Percentiles rank a stretch among this genome's conserved stretches.
These are phyloP conservation scores for Mormyrus proboscirostris DNA, from an alignment of 2,797 vertebrate genomes.

Conservation along the genomic window DNA sequence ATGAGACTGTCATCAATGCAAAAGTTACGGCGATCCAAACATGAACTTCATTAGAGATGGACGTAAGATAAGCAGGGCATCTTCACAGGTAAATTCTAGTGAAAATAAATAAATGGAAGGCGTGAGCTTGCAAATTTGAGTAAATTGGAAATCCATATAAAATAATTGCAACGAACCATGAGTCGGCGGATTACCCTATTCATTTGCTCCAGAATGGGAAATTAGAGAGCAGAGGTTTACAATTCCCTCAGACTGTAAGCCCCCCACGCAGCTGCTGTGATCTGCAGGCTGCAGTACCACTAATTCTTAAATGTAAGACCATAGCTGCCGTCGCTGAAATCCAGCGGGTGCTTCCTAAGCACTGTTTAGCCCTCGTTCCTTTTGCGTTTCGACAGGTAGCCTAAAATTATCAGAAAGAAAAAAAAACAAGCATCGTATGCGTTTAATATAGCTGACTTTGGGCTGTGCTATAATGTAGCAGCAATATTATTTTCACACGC, in stretches of 20 bases:
- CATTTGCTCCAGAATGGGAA: background rate
- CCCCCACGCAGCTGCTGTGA: background rate
- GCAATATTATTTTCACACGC: background rate
- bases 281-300: background rate
- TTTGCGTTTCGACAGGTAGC: background rate
- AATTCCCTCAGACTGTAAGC: background rate
- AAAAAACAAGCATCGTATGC: background rate
- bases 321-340: background rate
- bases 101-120: background rate
- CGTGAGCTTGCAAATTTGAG: background rate
- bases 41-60: background rate
- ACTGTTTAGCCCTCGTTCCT: background rate
- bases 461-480: background rate
- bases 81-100: background rate
- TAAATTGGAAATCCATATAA: background rate
- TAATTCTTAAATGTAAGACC: background rate
- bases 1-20: background rate
- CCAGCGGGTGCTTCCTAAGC: background rate
- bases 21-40: background rate
- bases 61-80: background rate
- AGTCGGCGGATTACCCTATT: background rate
- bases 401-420: background rate
- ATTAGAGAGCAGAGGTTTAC: background rate
- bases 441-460: background rate
- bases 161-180: background rate